These are phyloP conservation scores for Zaprionus gabonicus DNA, from an alignment of 1,140 invertebrate genomes.

Conservation along the genomic window DNA sequence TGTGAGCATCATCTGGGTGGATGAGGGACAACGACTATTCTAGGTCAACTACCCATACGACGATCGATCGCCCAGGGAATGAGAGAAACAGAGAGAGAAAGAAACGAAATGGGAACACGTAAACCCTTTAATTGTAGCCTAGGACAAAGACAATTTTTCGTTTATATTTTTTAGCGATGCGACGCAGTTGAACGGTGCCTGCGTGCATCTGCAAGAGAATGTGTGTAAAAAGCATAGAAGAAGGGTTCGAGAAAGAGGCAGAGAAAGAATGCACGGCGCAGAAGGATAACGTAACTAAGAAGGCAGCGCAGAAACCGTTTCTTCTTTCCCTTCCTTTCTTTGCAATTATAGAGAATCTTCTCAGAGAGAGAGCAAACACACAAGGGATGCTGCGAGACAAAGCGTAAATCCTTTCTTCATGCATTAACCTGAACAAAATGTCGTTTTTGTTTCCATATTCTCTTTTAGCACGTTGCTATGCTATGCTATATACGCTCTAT, in stretches of 20 bases:
- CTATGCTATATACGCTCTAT: constrained; percentile 5
- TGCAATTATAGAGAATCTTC: constrained; percentile 17
- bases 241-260: constrained; percentile 22
- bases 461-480: constrained; percentile 57
- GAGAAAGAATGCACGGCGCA: background rate
- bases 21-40: background rate
- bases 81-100: background rate
- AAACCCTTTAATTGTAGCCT: constrained; percentile 29
- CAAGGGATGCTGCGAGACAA: constrained; percentile 29
- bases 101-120: constrained; percentile 7
- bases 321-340: constrained; percentile 17
- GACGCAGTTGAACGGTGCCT: constrained; percentile 80
- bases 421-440: constrained; percentile 57
- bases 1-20: constrained; percentile 54
- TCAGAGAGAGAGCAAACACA: background rate
- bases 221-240: background rate
- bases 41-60: constrained; percentile 1
- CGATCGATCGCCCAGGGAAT: constrained; percentile 3
- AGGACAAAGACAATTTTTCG: constrained; percentile 56
- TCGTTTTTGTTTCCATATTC: constrained; percentile 54
- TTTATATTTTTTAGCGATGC: constrained; percentile 75
- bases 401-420: constrained; percentile 63
- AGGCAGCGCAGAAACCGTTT: background rate
- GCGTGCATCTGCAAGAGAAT: constrained; percentile 56
- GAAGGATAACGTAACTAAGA: background rate